phyloP scores from a whole-genome alignment of 2,888 invertebrate genomes.

The Malthinus seriepunctatus region DNA sequence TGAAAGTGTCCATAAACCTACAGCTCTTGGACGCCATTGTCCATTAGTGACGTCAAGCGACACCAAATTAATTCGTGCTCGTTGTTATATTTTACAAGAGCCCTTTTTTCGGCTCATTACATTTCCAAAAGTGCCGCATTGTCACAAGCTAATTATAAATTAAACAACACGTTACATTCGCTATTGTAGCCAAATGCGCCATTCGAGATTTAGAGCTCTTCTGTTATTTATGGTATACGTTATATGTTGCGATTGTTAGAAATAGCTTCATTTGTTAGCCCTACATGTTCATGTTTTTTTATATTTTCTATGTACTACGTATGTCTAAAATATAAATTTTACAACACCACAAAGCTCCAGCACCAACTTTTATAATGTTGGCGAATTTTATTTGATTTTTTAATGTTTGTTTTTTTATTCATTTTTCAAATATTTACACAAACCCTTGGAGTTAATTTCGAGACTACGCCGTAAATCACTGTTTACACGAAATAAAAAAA shows the following conservation, averaged over 20 bases:
- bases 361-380: no score
- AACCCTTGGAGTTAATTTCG: no score
- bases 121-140: slow-evolving; percentile 43
- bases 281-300: slow-evolving; percentile 7
- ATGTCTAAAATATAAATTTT: neutral
- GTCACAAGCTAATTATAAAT: slow-evolving; percentile 35
- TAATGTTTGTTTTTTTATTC: no score
- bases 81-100: slow-evolving; percentile 39
- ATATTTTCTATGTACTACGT: neutral
- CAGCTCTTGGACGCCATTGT: slow-evolving; percentile 42
- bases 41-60: slow-evolving; percentile 43
- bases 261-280: slow-evolving; percentile 12
- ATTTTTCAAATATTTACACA: no score
- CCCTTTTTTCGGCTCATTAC: slow-evolving; percentile 45
- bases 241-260: slow-evolving; percentile 23
- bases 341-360: no score
- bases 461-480: no score
- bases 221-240: slow-evolving; percentile 26
- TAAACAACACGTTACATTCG: slow-evolving; percentile 32
- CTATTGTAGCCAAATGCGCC: slow-evolving; percentile 26
- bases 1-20: slow-evolving; percentile 38
- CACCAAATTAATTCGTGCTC: slow-evolving; percentile 40
- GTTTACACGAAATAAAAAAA: no score
- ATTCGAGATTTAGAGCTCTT: slow-evolving; percentile 27
- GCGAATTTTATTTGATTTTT: no score